phyloP scores from a whole-genome alignment of 2,888 invertebrate species.

The Rhimphoctona megacephalus region DNA sequence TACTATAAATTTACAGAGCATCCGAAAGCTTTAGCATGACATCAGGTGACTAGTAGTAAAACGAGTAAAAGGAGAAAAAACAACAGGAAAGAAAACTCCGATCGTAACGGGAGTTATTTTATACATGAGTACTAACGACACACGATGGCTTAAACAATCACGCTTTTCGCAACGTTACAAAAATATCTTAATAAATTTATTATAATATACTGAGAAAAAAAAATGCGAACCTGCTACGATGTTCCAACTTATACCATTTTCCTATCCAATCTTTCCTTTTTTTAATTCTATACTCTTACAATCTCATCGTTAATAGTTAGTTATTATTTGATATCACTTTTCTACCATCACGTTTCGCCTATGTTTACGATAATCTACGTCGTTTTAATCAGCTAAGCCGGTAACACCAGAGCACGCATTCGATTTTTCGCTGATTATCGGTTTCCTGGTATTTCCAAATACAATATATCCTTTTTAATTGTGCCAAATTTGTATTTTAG shows the following conservation, averaged over 20 bases:
- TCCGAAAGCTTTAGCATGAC: constrained; percentile 81
- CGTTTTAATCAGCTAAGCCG: constrained; percentile 3
- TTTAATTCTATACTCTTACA: background rate
- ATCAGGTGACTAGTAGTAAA: constrained; percentile 78
- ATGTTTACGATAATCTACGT: constrained; percentile 7
- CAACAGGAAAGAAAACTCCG: constrained; percentile 22
- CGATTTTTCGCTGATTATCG: constrained; percentile 22
- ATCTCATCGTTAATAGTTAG: background rate
- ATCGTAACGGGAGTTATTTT: constrained; percentile 46
- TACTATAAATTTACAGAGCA: constrained; percentile 73
- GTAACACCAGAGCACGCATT: constrained; percentile 32
- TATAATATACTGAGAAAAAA: background rate
- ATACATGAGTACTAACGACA: constrained; percentile 55
- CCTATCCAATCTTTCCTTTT: background rate
- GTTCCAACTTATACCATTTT: background rate
- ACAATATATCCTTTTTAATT: constrained; percentile 17
- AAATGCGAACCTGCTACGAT: constrained; percentile 42
- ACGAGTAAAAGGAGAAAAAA: constrained; percentile 41
- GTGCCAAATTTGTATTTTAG: constrained; percentile 81
- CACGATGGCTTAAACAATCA: constrained; percentile 69
- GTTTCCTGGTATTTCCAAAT: background rate
- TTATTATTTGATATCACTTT: constrained; percentile 14
- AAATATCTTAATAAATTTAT: background rate
- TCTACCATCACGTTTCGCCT: constrained; percentile 3
- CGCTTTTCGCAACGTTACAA: constrained; percentile 63